Base-by-base conservation (phyloP, 2,113 vertebrate species). In the Sisor rabdophorus region DNA sequence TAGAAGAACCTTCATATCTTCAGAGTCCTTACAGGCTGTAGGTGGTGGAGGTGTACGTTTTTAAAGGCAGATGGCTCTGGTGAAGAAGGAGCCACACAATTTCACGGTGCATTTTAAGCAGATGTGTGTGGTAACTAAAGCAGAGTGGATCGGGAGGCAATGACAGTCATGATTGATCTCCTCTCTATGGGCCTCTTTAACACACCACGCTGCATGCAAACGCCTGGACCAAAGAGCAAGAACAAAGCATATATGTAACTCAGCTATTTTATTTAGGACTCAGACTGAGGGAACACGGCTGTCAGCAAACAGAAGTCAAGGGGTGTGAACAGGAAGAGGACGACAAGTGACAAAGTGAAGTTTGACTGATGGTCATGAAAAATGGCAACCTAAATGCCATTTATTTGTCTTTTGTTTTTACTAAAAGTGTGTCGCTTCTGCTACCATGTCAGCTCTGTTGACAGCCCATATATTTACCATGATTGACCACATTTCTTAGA, bases 81-180 rank as follows among this genome's bases (percentile, higher is more conserved):
- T 91, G 87, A 88, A 55, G 60, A 88, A 91, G 92, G 92, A 95
- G 92, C 90, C 93, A 88, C 90, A 89, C 91, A 94, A 96, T 97
- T 96, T 97, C 95, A 96, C 92, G 95, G 91, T 90, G 83, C 90
- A 87, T 96, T 97, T 95, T 96, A 89, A 89, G 89, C 92, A 94
- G 93, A 91, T 94, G 94, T 89, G 91, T 93, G 87, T 85, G 92
- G 69, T 80, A 75, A 74, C 55, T 53, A 71, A 71, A 73, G 75
- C 19, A 64, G 52, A 80, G 75, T 63, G 74, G 54, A 67, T 63
- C 72, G 82, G 53, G 79, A 84, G 77, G 80, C 73, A 68, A 75
- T 0, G 73, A 81, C 83, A 86, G 81, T 75, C 78, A 77, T 79
- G 82, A 83, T 79, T 79, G 82, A 83, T 83, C 65, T 71, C 73